Percentiles rank a stretch among this genome's conserved stretches.
Conservation (phyloP, 92 coral and sea anemone genomes). For the Umimayanthus chanpuru region DNA sequence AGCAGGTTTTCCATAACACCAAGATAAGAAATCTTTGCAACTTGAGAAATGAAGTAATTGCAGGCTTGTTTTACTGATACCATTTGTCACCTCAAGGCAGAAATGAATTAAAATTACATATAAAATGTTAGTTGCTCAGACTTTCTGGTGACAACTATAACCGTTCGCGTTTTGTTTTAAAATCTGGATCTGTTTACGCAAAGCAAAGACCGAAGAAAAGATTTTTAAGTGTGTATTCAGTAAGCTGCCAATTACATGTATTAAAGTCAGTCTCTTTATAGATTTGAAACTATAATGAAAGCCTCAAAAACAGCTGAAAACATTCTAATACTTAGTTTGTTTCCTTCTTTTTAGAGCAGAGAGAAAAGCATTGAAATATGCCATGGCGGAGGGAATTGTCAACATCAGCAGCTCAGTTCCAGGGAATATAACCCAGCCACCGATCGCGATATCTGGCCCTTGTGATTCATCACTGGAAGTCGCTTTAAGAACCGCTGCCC, state of each 20-base stretch:
- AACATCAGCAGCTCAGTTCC: not conserved
- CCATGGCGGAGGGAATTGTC: not conserved
- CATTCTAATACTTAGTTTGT: not conserved
- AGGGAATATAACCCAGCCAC: not conserved
- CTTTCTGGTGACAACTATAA: not conserved
- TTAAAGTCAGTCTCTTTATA: not conserved
- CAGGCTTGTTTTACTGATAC: not conserved
- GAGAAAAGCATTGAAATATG: not conserved
- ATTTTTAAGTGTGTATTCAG: not conserved
- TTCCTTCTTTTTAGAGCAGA: not conserved
- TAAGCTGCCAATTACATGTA: no score
- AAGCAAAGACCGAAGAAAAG: not conserved
- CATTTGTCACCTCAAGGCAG: not conserved
- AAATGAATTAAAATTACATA: no score
- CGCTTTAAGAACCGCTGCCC: not conserved
- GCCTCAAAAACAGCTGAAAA: not conserved
- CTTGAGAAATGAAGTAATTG: not conserved
- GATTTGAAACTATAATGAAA: not conserved
- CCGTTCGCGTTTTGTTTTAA: not conserved
- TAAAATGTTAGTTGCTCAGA: not conserved
- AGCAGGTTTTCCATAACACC: not conserved
- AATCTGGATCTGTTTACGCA: not conserved
- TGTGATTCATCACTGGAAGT: not conserved
- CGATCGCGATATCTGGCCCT: not conserved
- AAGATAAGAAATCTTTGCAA: not conserved